These are phyloP conservation scores for Torymus aiolomorphi DNA, from an alignment of 2,888 invertebrate species.

Conservation along the genomic window DNA sequence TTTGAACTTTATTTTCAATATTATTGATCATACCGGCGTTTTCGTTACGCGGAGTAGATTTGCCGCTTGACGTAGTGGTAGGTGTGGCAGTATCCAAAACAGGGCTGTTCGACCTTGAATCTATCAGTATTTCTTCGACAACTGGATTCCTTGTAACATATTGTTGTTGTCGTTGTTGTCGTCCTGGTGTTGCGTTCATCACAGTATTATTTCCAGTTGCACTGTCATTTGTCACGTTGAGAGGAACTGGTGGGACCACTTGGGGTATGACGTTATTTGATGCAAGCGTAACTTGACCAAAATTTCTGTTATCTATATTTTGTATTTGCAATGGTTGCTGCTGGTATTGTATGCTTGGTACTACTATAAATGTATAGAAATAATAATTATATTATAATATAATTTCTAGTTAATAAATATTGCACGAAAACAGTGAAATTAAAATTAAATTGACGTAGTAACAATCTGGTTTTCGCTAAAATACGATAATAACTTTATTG, in stretches of 20 bases:
- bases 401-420: not conserved
- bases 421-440: not conserved
- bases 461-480: too few species aligned
- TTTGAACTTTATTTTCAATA: too few species aligned
- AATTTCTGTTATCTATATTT: not conserved
- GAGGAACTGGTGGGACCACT: not conserved
- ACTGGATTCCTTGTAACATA: not conserved
- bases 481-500: too few species aligned
- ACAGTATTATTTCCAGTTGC: not conserved
- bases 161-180: not conserved
- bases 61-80: not conserved
- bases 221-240: not conserved
- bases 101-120: conserved; percentile 57
- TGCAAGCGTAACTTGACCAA: not conserved
- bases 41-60: not conserved
- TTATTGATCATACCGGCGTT: conserved; percentile 13
- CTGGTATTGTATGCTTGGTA: not conserved
- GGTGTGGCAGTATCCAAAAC: not conserved
- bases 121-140: conserved; percentile 46
- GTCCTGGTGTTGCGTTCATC: conserved; percentile 9
- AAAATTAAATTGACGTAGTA: too few species aligned
- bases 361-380: not conserved
- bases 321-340: conserved; percentile 8
- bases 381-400: too few species aligned
- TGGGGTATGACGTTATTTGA: not conserved